These are phyloP conservation scores for Scleropages formosus DNA, from an alignment of 2,797 vertebrate genomes.

Conservation along the genomic window DNA sequence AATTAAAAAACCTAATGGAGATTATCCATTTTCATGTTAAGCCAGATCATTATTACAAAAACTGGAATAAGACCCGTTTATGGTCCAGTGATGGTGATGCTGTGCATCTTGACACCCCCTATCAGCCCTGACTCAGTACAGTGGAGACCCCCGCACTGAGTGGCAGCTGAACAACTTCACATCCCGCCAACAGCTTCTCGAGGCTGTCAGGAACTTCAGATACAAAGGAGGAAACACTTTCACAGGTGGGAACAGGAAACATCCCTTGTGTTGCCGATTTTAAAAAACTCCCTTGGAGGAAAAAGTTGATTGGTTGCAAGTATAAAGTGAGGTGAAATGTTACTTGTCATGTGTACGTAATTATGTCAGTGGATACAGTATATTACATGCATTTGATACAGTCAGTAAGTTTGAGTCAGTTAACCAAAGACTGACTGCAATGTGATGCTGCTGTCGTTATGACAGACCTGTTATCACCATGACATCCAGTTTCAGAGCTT, in stretches of 20 bases:
- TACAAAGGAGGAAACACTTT: conserved; percentile 95
- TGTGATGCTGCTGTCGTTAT: too few relatives aligned
- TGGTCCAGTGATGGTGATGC: too few relatives aligned
- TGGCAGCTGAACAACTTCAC: conserved; percentile 85
- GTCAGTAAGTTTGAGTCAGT: too few relatives aligned
- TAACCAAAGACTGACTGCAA: too few relatives aligned
- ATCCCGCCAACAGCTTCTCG: conserved; percentile 77
- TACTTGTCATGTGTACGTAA: too few relatives aligned
- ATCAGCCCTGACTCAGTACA: conserved; percentile 90
- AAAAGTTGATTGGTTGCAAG: not conserved
- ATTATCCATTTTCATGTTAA: too few relatives aligned
- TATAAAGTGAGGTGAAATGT: not conserved
- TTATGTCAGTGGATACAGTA: too few relatives aligned
- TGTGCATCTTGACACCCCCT: not conserved
- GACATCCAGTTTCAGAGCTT: too few relatives aligned
- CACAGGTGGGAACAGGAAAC: conserved; percentile 69
- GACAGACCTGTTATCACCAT: too few relatives aligned
- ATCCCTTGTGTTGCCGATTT: not conserved
- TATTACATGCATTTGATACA: too few relatives aligned
- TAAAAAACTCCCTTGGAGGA: not conserved
- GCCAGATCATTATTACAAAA: not conserved
- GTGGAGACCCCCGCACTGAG: conserved; percentile 87
- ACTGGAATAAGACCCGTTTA: not conserved
- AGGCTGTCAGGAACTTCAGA: conserved; percentile 73
- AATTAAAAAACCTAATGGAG: not conserved